Percentiles rank a stretch among this genome's conserved stretches.
phyloP scores from a whole-genome alignment of 2,797 vertebrate species.

The Rhadinocentrus ornatus region DNA sequence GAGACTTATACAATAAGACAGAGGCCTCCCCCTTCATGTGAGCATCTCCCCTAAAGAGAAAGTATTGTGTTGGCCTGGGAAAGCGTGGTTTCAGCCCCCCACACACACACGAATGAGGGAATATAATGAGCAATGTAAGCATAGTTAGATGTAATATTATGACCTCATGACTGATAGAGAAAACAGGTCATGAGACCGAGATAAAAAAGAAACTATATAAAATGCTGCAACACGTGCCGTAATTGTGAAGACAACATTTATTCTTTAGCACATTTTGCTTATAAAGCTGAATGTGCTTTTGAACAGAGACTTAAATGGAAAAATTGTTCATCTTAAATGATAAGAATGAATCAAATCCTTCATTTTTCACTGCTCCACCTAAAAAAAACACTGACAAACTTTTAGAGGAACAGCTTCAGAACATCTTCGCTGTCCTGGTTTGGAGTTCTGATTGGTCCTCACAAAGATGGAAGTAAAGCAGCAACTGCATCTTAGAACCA shows the following conservation, averaged over 20 bases:
- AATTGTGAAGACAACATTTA: too few species aligned
- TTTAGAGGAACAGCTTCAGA: neutral
- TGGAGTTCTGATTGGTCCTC: neutral
- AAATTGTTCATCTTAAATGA: rapidly evolving
- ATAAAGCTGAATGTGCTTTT: neutral
- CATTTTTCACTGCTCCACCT: too few species aligned
- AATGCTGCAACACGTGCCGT: too few species aligned
- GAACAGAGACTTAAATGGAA: neutral
- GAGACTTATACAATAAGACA: conserved; percentile 2
- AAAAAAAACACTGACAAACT: too few species aligned
- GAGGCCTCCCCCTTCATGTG: neutral
- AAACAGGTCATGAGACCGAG: too few species aligned
- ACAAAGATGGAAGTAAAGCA: neutral
- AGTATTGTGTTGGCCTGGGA: conserved; percentile 47
- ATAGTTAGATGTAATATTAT: too few species aligned
- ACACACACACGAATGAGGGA: neutral
- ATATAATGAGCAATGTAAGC: too few species aligned
- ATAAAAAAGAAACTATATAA: too few species aligned
- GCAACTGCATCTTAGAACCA: conserved; percentile 7
- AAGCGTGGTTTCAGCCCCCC: conserved; percentile 19
- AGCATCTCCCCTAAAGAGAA: conserved; percentile 14
- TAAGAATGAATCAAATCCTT: too few species aligned
- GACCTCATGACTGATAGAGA: too few species aligned
- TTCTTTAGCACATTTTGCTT: too few species aligned
- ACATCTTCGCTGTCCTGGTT: conserved; percentile 3